These are phyloP conservation scores for Sylvietta virens DNA, from an alignment of 2,113 vertebrate species.

Conservation along the genomic window DNA sequence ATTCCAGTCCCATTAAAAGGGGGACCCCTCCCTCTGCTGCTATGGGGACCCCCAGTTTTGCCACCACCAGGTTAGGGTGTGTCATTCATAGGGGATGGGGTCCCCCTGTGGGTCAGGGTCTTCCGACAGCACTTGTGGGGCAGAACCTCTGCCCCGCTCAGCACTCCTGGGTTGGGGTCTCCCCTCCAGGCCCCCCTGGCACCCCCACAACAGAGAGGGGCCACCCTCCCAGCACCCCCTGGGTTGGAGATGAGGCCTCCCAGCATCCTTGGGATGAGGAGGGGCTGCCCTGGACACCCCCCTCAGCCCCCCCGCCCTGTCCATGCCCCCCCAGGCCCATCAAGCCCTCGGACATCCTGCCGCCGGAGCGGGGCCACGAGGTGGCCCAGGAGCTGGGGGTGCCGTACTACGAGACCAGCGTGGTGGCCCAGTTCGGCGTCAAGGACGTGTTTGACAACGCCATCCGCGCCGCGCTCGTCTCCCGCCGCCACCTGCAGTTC, in stretches of 20 bases:
- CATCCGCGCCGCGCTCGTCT: slow-evolving; percentile 88
- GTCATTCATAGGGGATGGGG: not conserved
- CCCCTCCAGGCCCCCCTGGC: not conserved
- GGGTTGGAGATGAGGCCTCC: not conserved
- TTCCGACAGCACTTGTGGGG: not conserved
- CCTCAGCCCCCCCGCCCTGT: not conserved
- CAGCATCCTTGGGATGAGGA: not conserved
- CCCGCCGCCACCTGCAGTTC: slow-evolving; percentile 88
- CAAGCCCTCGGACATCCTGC: slow-evolving; percentile 86
- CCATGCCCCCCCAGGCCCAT: slow-evolving; percentile 73
- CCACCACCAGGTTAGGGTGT: accelerated
- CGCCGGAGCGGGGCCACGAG: slow-evolving; percentile 86
- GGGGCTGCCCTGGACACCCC: not conserved
- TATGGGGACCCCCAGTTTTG: not conserved
- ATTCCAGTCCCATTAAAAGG: not conserved
- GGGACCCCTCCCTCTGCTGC: not conserved
- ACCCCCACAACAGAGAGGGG: too few relatives aligned
- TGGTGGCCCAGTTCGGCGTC: slow-evolving; percentile 89
- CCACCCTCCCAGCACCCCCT: not conserved
- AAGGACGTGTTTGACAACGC: slow-evolving; percentile 93
- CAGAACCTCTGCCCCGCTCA: not conserved
- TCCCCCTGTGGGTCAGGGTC: not conserved
- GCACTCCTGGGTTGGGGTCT: not conserved
- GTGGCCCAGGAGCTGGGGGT: slow-evolving; percentile 89
- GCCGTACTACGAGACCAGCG: slow-evolving; percentile 90